Base-by-base conservation (phyloP, 2,888 invertebrate species). In the Meghimatium bilineatum region DNA sequence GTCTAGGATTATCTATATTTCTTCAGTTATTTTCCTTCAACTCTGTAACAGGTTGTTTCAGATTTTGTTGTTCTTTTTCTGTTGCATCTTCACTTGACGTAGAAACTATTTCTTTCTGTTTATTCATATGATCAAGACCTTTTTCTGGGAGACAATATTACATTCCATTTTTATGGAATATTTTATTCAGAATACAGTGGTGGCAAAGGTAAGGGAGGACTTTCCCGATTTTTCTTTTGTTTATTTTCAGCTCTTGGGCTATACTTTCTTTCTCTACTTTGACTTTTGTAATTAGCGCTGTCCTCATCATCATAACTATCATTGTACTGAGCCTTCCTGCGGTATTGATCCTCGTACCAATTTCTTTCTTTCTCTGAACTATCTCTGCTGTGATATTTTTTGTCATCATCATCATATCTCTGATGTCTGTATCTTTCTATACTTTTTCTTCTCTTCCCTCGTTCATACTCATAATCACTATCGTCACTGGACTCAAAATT, bases 391-490 rank as follows among this genome's bases (percentile, higher is more conserved):
- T 63, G 2, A n/a, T 1, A 74, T 44, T 23, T 32, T 34, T 29
- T 74, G 63, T 74, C 72, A 1, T 44, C 66, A 67, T 63, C 66
- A 72, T 81, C 63, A 52, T 32, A 32, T 69, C 60, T 56, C 23
- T 78, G 78, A 0, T 63, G 29, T 32, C 78, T 83, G 17, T 79
- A 36, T 67, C 83, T 52, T 32, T 69, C 72, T 34, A 71, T 66
- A 32, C 78, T 82, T 69, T 66, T 82, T 63, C 82, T 60, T 34
- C 81, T 72, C 56, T 44, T 74, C 74, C 44, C 63, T 29, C 17
- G 38, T 8, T 80, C 80, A 78, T 44, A 44, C 20, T 80, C 80
- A 78, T 44, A 44, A 60, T 83, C 83, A 67, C 84, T 84, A 69
- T 84, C 80, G 75, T 82, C 75, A 75, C 67, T 49, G 36, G 67